Base-by-base conservation (phyloP, 2,113 vertebrate species). In the Prinia subflava region DNA sequence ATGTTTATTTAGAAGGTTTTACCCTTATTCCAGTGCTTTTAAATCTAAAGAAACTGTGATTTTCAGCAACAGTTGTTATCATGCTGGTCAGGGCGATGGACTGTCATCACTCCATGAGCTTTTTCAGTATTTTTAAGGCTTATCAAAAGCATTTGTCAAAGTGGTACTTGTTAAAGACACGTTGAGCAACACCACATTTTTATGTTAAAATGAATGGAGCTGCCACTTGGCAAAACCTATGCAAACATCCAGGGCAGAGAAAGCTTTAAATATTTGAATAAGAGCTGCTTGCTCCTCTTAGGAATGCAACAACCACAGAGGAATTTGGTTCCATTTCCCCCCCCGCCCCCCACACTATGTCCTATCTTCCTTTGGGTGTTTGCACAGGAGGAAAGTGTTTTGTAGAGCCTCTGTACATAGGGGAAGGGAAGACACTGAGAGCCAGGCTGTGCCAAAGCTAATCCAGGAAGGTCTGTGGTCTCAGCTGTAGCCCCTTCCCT, bases 301-400 rank as follows among this genome's bases (percentile, higher is more conserved):
- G 25, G 37, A 24, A 41, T n/a, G 9, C 28, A 76, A 5, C 9
- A 13, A 24, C n/a, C 3, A 41, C 0, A 13, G 50, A 75, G 13
- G 31, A 46, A 20, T 63, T 49, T 3, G 2, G 23, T 75, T 57
- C 11, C 18, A 11, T 12, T 79, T 64, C 73, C 9, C 13, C 39
- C 39, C 39, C 73, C 9, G 11, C 39, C 39, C 39, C 31, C 31
- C 0, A 0, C 24, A 23, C 9, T 28, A 13, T 4, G 1, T 50
- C 4, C 15, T 67, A 1, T 30, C 21, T 60, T 71, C 14, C 22
- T 76, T 16, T 41, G 20, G 28, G n/a, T 5, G 39, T 27, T 59
- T 64, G 27, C 30, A 71, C 5, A 14, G 14, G 16, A 63, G 19
- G 15, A 44, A 33, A 19, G 17, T 9, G 11, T 59, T 89, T 63